phyloP scores from a whole-genome alignment of 2,113 vertebrate genomes.

The Siniperca chuatsi region DNA sequence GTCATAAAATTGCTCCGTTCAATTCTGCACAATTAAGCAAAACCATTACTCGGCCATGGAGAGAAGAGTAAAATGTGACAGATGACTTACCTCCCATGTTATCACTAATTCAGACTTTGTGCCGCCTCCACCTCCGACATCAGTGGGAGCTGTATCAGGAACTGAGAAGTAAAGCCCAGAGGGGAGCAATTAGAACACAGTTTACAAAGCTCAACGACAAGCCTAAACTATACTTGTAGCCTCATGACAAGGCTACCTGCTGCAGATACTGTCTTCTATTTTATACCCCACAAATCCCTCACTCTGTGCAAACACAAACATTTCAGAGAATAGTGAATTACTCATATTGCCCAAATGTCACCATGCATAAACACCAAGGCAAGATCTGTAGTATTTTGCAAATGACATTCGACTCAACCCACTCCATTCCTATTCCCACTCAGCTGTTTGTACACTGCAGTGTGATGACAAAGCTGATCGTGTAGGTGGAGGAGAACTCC shows the following conservation, averaged over 20 bases:
- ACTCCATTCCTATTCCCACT: slow-evolving; percentile 50
- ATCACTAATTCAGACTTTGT: slow-evolving; percentile 98
- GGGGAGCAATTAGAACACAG: slow-evolving; percentile 71
- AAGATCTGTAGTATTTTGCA: slow-evolving; percentile 58
- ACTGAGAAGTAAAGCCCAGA: slow-evolving; percentile 83
- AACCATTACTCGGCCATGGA: slow-evolving; percentile 75
- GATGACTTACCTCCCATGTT: slow-evolving; percentile 98
- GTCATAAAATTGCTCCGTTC: slow-evolving; percentile 80
- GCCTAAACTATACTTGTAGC: slow-evolving; percentile 43
- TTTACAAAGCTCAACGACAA: slow-evolving; percentile 69
- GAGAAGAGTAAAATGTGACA: slow-evolving; percentile 82
- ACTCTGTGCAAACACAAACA: slow-evolving; percentile 44
- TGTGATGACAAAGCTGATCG: slow-evolving; percentile 45
- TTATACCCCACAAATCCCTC: slow-evolving; percentile 45
- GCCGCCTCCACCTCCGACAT: slow-evolving; percentile 95
- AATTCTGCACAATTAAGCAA: slow-evolving; percentile 87
- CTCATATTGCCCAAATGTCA: slow-evolving; percentile 61
- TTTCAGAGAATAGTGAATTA: slow-evolving; percentile 37
- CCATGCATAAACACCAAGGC: slow-evolving; percentile 36
- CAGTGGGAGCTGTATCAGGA: slow-evolving; percentile 93
- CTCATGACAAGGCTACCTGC: slow-evolving; percentile 44
- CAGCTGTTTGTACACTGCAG: slow-evolving; percentile 47
- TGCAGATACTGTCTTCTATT: slow-evolving; percentile 43
- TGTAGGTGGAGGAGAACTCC: slow-evolving; percentile 52
- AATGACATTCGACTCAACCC: slow-evolving; percentile 58